Percentiles rank a stretch among this genome's conserved stretches.
Evolutionary conservation across 1,140 invertebrate genomes (phyloP).

Genomic region (Meloidogyne exigua): DNA sequence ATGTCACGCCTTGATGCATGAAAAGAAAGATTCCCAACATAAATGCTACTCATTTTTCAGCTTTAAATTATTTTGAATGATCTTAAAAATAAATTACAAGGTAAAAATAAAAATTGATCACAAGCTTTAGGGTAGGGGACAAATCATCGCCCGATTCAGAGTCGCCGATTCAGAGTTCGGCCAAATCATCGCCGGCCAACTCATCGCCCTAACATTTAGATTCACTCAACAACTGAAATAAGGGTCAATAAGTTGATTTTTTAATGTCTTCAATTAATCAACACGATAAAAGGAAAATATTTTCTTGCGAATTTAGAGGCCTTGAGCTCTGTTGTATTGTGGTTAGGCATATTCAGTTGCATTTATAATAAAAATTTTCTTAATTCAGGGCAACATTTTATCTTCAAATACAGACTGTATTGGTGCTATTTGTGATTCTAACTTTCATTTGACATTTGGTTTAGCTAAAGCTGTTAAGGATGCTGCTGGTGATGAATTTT

Average conservation of each 20-base stretch:
- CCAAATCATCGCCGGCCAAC: too few species aligned
- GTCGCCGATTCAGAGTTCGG: too few species aligned
- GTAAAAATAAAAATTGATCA: too few species aligned
- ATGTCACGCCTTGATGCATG: too few species aligned
- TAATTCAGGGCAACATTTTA: conserved; percentile 23
- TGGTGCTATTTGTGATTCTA: conserved; percentile 20
- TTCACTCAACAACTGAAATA: too few species aligned
- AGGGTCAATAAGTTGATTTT: background rate
- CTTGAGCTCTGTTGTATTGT: background rate
- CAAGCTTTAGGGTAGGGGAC: too few species aligned
- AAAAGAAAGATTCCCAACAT: too few species aligned
- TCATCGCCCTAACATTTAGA: too few species aligned
- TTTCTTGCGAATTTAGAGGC: background rate
- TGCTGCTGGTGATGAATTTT: conserved; percentile 20
- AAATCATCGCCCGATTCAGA: too few species aligned
- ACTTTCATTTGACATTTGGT: background rate
- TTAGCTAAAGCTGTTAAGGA: conserved; percentile 3
- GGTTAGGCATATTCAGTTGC: background rate
- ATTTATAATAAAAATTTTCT: background rate
- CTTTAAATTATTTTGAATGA: too few species aligned
- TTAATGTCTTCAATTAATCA: background rate
- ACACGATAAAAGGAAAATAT: background rate
- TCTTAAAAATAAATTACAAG: too few species aligned
- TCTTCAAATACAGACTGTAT: conserved; percentile 12
- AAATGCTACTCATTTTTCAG: too few species aligned